Percentiles rank a stretch among this genome's conserved stretches.
Conservation (phyloP, 2,113 vertebrate species). For the Thymallus thymallus region DNA sequence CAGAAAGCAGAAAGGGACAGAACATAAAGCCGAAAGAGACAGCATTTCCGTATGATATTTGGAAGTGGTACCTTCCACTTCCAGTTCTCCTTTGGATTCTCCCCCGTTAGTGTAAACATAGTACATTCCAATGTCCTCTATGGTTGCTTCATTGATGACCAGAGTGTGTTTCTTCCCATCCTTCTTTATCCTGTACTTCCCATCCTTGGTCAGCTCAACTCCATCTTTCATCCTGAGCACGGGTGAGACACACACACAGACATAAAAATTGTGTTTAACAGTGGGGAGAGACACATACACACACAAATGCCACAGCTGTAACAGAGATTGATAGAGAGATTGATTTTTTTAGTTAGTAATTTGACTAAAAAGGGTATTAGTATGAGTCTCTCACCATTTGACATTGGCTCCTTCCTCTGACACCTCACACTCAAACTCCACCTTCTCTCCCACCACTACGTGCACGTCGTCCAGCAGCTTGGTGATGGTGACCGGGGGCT, state of each 20-base stretch:
- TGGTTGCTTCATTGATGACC: constrained; percentile 81
- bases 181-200: constrained; percentile 89
- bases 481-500: constrained; percentile 81
- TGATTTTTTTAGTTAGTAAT: neutral
- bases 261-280: neutral
- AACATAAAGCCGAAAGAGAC: neutral
- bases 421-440: constrained; percentile 86
- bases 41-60: too few relatives aligned
- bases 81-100: constrained; percentile 84
- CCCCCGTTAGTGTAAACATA: constrained; percentile 82
- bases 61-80: constrained; percentile 81
- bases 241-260: constrained; percentile 20
- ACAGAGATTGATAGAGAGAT: neutral
- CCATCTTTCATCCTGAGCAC: constrained; percentile 85
- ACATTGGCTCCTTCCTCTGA: constrained; percentile 87
- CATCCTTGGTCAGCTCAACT: constrained; percentile 83
- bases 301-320: too few relatives aligned
- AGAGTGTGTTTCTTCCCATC: constrained; percentile 84
- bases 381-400: constrained; percentile 76
- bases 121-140: constrained; percentile 80
- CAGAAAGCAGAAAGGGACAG: neutral
- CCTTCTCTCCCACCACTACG: constrained; percentile 83
- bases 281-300: neutral
- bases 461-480: constrained; percentile 87
- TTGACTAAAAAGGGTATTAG: neutral